phyloP scores from a whole-genome alignment of 2,888 invertebrate species.

The Chirona hameri region DNA sequence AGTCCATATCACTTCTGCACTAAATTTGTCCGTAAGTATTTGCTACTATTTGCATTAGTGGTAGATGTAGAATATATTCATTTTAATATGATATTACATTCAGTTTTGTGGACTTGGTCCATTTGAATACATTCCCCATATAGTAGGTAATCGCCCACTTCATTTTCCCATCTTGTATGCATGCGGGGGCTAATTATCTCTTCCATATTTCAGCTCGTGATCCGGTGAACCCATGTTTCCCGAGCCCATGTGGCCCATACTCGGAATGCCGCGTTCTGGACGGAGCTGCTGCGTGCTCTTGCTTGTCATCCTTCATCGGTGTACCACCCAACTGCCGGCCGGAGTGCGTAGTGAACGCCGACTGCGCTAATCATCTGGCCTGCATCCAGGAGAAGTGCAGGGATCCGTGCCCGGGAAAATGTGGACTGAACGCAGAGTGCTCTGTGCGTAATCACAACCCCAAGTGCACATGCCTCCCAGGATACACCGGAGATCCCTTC shows the following conservation, averaged over 20 bases:
- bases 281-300: conserved; percentile 56
- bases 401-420: conserved; percentile 81
- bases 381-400: conserved; percentile 53
- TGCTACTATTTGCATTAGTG: no score
- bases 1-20: no score
- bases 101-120: no score
- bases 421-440: conserved; percentile 70
- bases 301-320: conserved; percentile 66
- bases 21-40: no score
- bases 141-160: no score
- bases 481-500: conserved; percentile 67
- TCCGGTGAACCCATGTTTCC: conserved; percentile 52
- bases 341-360: conserved; percentile 81
- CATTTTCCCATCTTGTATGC: no score
- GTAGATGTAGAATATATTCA: no score
- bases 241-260: conserved; percentile 57
- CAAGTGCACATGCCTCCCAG: conserved; percentile 67
- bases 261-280: conserved; percentile 52
- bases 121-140: no score
- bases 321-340: conserved; percentile 73
- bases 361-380: conserved; percentile 68
- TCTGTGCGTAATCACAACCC: conserved; percentile 71
- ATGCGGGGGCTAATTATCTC: no score
- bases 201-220: not conserved
- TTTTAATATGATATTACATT: no score